Base-by-base conservation (phyloP, 2,797 vertebrate species). In the Odontamblyopus rebecca region DNA sequence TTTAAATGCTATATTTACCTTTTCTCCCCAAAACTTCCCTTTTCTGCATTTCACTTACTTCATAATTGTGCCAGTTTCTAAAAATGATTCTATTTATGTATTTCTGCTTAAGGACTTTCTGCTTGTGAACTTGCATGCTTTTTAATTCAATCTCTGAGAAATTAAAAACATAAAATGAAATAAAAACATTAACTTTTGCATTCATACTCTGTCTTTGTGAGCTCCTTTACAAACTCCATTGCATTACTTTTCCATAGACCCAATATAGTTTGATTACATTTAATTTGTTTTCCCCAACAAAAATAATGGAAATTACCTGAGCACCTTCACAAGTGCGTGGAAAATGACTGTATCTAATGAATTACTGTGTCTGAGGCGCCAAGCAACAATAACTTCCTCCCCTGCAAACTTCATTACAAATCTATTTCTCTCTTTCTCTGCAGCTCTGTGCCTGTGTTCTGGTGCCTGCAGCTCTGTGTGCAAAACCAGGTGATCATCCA, bases 401-500 rank as follows among this genome's bases (percentile, higher is more conserved):
- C 26, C 44, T 51, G 38, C 62, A 74, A 81, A 86, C 81, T 77
- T 89, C 73, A 82, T 86, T 72, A 78, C 44, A 81, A 79, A 70
- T 78, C 57, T 80, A 73, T 74, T 84, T 81, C 62, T 80, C 71
- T 75, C 67, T 80, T 70, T 75, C 51, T 71, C 67, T 72, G 71
- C 72, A 74, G 62, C 13, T 15, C 75, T 63, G 72, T 65, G 67
- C 48, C 69, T 82, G 75, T 78, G 84, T 84, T 85, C 80, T 71
- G 62, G 50, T 79, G 81, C 82, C 84, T 71, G 82, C 78, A 79
- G 84, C 78, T 74, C 86, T 83, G 78, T 85, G 77, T 83, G 77
- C 77, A 75, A 77, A 75, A 89, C 80, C 87, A 89, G 89, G 89
- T 88, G 89, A 90, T 92, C 89, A 87, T 89, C 89, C 80, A 83